Base-by-base conservation (phyloP, 2,797 vertebrate genomes). In the Sebastes miniatus region DNA sequence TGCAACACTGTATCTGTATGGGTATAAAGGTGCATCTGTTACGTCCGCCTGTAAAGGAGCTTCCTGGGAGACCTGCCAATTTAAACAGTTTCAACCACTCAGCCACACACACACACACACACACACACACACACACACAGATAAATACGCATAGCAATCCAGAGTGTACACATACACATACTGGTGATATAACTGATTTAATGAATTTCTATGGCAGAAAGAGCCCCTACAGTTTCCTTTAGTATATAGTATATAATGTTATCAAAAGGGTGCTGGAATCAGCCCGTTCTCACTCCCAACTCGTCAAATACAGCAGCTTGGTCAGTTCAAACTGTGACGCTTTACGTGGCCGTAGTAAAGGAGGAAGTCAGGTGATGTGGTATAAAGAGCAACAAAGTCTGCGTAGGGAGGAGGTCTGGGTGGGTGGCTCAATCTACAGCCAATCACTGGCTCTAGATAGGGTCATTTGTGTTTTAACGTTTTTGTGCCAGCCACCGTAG, bases 11-110 rank as follows among this genome's bases (percentile, higher is more conserved):
- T 77, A 77, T 84, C 73, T 80, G 73, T 65, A 65, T 59, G 69
- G 56, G 69, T 83, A 84, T 83, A 83, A 81, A 85, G 77, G 76
- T 81, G 62, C 69, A 88, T 88, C 76, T 84, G 80, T 87, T 85
- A 79, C 4, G 20, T 83, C 61, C 29, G 47, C 57, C 74, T 83
- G 65, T 74, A 75, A 87, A 73, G 78, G 36, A 77, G 80, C 79
- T 74, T 80, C 59, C 72, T 74, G 75, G 67, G 63, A 77, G 67
- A 83, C 57, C 66, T 83, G 78, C 78, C 73, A 73, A 22, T 80
- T 70, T 66, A 76, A 70, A 78, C 67, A 57, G 22, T 52, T 62
- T 52, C 63, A 86, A 8, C 29, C 59, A 34, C 32, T 22, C 18
- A 67, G 9, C 8, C 43, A 47, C 43, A 68, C 22, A 64, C 34